Percentiles rank a stretch among this genome's conserved stretches.
Evolutionary conservation across 2,113 vertebrate genomes (phyloP).

Genomic region (Rhea pennata): DNA sequence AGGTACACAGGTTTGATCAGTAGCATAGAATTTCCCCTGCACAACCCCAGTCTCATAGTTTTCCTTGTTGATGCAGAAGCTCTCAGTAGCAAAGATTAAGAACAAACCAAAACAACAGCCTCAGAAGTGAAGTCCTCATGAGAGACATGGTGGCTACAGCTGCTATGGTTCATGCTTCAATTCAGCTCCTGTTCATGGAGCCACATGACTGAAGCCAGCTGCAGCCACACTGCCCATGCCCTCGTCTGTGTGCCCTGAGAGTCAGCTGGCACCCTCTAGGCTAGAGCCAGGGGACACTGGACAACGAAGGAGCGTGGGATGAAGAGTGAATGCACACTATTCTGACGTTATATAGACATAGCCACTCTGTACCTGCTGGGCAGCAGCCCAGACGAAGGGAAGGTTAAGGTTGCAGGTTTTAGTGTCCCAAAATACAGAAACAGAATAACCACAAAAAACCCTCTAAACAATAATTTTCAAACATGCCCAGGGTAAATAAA

Average conservation of each 20-base stretch:
- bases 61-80: background rate
- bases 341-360: background rate
- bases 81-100: background rate
- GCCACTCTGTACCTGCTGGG: background rate
- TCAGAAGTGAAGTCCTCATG: background rate
- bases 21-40: background rate
- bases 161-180: background rate
- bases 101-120: background rate
- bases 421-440: background rate
- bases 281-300: background rate
- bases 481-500: background rate
- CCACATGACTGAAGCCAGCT: background rate
- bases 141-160: background rate
- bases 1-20: background rate
- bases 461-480: background rate
- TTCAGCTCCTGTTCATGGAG: background rate
- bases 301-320: fast-evolving
- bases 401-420: background rate
- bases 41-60: background rate
- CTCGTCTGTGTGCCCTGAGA: background rate
- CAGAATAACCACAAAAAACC: background rate
- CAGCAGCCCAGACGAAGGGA: background rate
- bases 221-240: background rate
- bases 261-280: background rate
- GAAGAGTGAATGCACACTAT: background rate